Conservation (phyloP, 2,113 vertebrate species). For the Donacobius atricapilla region DNA sequence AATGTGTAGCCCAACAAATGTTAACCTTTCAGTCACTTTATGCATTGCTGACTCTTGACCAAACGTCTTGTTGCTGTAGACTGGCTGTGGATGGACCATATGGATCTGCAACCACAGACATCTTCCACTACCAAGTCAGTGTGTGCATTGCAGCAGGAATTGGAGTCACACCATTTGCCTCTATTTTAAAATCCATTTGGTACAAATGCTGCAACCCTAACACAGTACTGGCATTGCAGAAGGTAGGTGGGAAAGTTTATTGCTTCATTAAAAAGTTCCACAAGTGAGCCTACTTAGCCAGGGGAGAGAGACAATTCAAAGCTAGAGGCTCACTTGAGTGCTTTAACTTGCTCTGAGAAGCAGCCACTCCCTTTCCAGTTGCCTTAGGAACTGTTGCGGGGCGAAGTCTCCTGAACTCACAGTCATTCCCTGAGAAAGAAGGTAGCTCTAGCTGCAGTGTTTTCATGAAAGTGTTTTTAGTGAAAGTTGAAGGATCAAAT, state of each 20-base stretch:
- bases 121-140: slow-evolving; percentile 73
- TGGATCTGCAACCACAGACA: slow-evolving; percentile 69
- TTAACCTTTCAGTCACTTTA: background rate
- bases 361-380: background rate
- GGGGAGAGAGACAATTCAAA: background rate
- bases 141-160: slow-evolving; percentile 80
- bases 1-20: background rate
- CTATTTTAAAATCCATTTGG: slow-evolving; percentile 80
- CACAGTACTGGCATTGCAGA: slow-evolving; percentile 53
- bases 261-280: background rate
- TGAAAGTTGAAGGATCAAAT: background rate
- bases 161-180: slow-evolving; percentile 79
- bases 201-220: slow-evolving; percentile 59
- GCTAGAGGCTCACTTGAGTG: background rate
- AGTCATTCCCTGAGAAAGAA: background rate
- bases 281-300: background rate
- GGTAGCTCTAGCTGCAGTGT: background rate
- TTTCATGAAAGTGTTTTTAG: background rate
- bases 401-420: background rate
- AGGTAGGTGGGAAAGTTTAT: slow-evolving; percentile 67
- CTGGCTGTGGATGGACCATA: slow-evolving; percentile 79
- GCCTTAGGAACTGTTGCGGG: background rate
- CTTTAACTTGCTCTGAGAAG: background rate
- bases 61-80: slow-evolving; percentile 52
- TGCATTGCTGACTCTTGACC: background rate